Evolutionary conservation across 2,113 vertebrate species (phyloP), one percentile per base, ranked within the genome.

Genomic region (Calyptommatus sinebrachiatus): DNA sequence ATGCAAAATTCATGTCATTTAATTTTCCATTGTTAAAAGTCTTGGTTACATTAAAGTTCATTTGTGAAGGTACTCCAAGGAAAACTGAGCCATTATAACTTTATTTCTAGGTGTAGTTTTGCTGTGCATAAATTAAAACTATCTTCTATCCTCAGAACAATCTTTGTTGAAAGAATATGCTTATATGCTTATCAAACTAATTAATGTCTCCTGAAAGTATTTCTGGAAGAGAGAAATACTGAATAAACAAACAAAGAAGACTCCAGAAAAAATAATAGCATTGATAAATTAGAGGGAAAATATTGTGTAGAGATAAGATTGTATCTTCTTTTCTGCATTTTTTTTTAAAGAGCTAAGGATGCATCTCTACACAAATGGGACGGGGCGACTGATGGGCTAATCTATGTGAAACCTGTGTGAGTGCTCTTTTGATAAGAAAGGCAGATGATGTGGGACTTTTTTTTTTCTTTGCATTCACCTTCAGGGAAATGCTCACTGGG

Each of bases 11-110:
- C 63, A 78, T 60, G 21, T 11, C 67, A 65, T 77, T 61, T 82
- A 80, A 72, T 79, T 85, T 78, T 81, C 24, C 35, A 72, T 29
- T 12, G 29, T 71, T 91, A 75, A 77, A 77, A 7, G 61, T 78
- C 65, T 22, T 35, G 77, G n/a, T 45, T 84, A 63, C 24, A 68
- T 46, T 66, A n/a, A 85, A 87, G 57, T 29, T 8, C n/a, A 31
- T 83, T 82, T 86, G 60, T 76, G 70, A 82, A 84, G 48, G 5
- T 0, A 53, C 16, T 81, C 35, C 66, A 81, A 80, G 73, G 71
- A 86, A 63, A 63, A 31, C 1, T 1, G 78, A 26, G 22, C 76
- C 3, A 81, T 69, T 80, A 3, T 65, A 48, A 65, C 66, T 73
- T 73, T 10, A 24, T 11, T 76, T 86, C 68, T 65, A 83, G 79